Evolutionary conservation across 2,113 vertebrate species (phyloP), one percentile per base, ranked within the genome.

Genomic region (Pachyramphus minor): DNA sequence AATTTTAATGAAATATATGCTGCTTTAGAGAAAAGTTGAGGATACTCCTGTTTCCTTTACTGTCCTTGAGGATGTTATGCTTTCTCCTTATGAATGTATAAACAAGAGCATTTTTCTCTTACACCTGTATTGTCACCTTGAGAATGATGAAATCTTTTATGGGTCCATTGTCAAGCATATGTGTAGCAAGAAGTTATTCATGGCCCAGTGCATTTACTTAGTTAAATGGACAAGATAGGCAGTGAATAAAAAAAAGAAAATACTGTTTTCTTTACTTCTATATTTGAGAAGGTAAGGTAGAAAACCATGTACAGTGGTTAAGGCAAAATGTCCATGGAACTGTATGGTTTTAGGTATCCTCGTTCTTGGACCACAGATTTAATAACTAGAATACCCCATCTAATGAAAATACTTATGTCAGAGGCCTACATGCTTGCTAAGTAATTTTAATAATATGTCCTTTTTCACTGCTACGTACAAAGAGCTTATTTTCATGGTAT

Each of bases 261-360:
- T 31, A 41, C 1, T 25, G 3, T 14, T 80, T 76, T 83, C 24
- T 12, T 60, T 66, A 9, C 25, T 53, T 84, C 50, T 44, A 2
- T 55, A 11, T 67, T 74, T 89, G 39, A 71, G n/a, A 87, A 71
- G 17, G 5, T 87, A 35, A 59, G 11, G 14, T 35, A 71, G 55
- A 56, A 76, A 77, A 39, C 8, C 0, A 0, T 13, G 3, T 47
- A 8, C 14, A 33, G 28, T 31, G 14, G 22, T 45, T 60, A 74
- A 68, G 11, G 33, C 63, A 68, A 69, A 94, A 50, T 77, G 3
- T 30, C 47, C n/a, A 14, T 83, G 31, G 8, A 41, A n/a, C 24
- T 85, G 8, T 19, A 28, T 30, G 24, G 30, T 47, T 37, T 79
- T 25, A 76, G 64, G 11, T 25, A 30, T 74, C 59, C 41, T n/a